Percentiles rank a stretch among this genome's conserved stretches.
Conservation (phyloP, 2,113 vertebrate genomes). For the Poeciliopsis prolifica region DNA sequence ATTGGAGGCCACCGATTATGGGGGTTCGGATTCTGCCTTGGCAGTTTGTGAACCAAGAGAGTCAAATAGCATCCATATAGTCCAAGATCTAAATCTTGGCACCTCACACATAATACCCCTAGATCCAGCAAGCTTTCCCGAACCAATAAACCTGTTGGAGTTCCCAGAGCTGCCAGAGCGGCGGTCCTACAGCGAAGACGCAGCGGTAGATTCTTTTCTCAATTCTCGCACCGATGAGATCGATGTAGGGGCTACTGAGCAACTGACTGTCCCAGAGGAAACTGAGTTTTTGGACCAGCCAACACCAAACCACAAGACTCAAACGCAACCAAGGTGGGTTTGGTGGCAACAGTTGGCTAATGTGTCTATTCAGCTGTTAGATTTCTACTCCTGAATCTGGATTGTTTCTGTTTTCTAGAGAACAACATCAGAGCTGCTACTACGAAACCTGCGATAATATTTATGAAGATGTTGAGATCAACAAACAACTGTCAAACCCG, state of each 20-base stretch:
- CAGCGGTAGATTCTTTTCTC: not conserved
- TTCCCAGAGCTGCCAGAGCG: slow-evolving; percentile 46
- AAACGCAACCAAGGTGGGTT: slow-evolving; percentile 53
- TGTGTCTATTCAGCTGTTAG: not conserved
- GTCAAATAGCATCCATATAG: not conserved
- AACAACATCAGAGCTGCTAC: slow-evolving; percentile 39
- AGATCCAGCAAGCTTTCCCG: slow-evolving; percentile 48
- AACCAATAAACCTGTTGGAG: slow-evolving; percentile 49
- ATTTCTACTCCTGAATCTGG: not conserved
- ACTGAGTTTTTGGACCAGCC: not conserved
- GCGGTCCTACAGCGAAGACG: slow-evolving; percentile 38
- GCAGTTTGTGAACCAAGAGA: slow-evolving; percentile 24
- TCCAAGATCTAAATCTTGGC: slow-evolving; percentile 51
- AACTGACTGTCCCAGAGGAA: slow-evolving; percentile 37
- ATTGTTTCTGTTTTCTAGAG: slow-evolving; percentile 34
- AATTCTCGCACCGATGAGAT: slow-evolving; percentile 34
- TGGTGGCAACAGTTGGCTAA: not conserved
- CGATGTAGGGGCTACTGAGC: slow-evolving; percentile 43
- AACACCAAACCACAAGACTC: slow-evolving; percentile 24
- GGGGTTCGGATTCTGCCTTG: slow-evolving; percentile 23
- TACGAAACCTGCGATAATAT: slow-evolving; percentile 61
- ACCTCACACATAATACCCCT: slow-evolving; percentile 48
- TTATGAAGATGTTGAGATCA: slow-evolving; percentile 77
- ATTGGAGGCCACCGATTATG: not conserved
- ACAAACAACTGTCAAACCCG: slow-evolving; percentile 53